Percentiles rank a stretch among this genome's conserved stretches.
These are phyloP conservation scores for Philopotamus ludificatus DNA, from an alignment of 1,140 invertebrate genomes.

Conservation along the genomic window DNA sequence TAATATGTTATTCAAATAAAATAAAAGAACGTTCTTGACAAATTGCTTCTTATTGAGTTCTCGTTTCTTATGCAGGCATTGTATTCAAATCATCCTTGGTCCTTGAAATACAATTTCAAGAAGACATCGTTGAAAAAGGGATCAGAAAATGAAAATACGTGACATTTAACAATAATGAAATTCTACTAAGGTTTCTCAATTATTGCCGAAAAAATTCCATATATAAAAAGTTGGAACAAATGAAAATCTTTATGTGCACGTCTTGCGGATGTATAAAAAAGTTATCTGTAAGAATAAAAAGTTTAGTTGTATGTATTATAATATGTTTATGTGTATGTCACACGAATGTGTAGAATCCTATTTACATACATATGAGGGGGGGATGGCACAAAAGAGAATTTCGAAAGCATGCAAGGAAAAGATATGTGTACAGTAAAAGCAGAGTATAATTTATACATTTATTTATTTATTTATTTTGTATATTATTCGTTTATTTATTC, in stretches of 20 bases:
- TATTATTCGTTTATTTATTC: not conserved
- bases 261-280: constrained; percentile 24
- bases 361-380: constrained; percentile 40
- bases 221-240: constrained; percentile 17
- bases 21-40: too few species aligned
- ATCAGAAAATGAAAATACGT: constrained; percentile 18
- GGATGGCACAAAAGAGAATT: constrained; percentile 39
- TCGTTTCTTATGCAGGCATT: constrained; percentile 38
- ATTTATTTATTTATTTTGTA: not conserved
- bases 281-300: constrained; percentile 27
- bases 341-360: constrained; percentile 32
- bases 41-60: constrained; percentile 38
- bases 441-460: not conserved
- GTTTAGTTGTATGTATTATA: constrained; percentile 12
- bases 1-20: too few species aligned
- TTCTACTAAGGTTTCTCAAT: too few species aligned
- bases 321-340: constrained; percentile 32
- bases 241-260: constrained; percentile 27
- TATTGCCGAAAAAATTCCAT: constrained; percentile 3
- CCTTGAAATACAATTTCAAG: not conserved
- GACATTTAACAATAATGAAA: too few species aligned
- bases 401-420: constrained; percentile 42
- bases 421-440: constrained; percentile 31
- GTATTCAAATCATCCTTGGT: constrained; percentile 35
- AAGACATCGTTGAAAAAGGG: constrained; percentile 2